These are phyloP conservation scores for Panagrolaimus sp. DNA, from an alignment of 1,140 invertebrate genomes.

Conservation along the genomic window DNA sequence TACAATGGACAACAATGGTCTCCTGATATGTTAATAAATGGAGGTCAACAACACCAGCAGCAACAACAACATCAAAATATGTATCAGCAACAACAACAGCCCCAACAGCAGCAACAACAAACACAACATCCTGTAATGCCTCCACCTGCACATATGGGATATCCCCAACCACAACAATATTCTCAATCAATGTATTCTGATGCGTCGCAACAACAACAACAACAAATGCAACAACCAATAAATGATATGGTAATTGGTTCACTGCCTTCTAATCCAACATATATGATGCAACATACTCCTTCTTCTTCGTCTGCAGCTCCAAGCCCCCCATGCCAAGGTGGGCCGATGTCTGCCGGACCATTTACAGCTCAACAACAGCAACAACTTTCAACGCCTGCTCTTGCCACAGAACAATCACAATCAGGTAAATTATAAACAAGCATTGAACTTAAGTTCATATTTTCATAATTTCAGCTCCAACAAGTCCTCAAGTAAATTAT, in stretches of 20 bases:
- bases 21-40: neutral
- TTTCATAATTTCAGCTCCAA: no score
- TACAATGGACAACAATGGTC: conserved; percentile 17
- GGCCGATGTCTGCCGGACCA: neutral
- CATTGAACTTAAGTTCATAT: no score
- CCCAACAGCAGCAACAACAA: conserved; percentile 19
- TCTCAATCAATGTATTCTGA: neutral
- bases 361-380: neutral
- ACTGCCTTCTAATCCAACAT: neutral
- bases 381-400: neutral
- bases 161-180: neutral
- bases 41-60: neutral
- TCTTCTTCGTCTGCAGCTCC: neutral
- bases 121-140: conserved; percentile 20
- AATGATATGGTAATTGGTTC: neutral
- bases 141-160: neutral
- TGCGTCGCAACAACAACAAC: neutral
- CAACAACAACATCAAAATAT: conserved; percentile 10
- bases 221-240: neutral
- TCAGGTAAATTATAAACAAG: no score
- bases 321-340: neutral
- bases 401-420: conserved; percentile 30
- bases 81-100: conserved; percentile 1
- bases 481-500: conserved; percentile 20
- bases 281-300: neutral